A percentile compares a stretch with the other conserved stretches of the same genome.
Conservation (phyloP, 2,113 vertebrate species). For the Eulemur macaco region DNA sequence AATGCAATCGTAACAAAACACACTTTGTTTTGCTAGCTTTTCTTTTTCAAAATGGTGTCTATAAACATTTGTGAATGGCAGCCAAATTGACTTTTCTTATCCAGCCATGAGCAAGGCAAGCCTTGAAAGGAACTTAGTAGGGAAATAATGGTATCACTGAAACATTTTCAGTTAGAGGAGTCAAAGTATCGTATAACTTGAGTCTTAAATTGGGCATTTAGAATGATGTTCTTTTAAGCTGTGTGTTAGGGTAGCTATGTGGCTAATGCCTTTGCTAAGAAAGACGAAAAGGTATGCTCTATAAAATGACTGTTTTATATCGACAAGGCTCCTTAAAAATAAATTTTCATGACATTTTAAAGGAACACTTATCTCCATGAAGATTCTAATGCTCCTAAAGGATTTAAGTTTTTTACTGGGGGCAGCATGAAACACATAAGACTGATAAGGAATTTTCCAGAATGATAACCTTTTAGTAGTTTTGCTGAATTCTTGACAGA, state of each 20-base stretch:
- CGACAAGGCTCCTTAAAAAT: background rate
- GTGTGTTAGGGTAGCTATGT: background rate
- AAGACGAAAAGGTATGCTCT: slow-evolving; percentile 13
- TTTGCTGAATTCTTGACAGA: background rate
- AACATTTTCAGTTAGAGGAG: slow-evolving; percentile 33
- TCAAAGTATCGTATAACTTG: slow-evolving; percentile 9
- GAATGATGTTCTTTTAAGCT: background rate
- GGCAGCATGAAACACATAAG: background rate
- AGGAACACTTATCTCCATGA: background rate
- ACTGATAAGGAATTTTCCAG: background rate
- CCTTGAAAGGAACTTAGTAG: background rate
- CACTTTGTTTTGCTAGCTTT: background rate
- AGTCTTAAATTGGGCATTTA: slow-evolving; percentile 29
- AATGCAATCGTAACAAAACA: background rate
- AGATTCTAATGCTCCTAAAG: background rate
- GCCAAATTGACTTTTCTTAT: slow-evolving; percentile 4
- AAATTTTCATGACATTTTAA: slow-evolving; percentile 1
- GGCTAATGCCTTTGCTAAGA: background rate
- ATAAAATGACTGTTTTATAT: background rate
- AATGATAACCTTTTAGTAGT: background rate
- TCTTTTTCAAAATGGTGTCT: background rate
- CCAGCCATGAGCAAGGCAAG: background rate
- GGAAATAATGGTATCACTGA: background rate
- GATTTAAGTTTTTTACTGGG: background rate
- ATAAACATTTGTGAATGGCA: background rate